Evolutionary conservation across 2,113 vertebrate species (phyloP), one percentile per base, ranked within the genome.

Genomic region (Chrysemys picta): DNA sequence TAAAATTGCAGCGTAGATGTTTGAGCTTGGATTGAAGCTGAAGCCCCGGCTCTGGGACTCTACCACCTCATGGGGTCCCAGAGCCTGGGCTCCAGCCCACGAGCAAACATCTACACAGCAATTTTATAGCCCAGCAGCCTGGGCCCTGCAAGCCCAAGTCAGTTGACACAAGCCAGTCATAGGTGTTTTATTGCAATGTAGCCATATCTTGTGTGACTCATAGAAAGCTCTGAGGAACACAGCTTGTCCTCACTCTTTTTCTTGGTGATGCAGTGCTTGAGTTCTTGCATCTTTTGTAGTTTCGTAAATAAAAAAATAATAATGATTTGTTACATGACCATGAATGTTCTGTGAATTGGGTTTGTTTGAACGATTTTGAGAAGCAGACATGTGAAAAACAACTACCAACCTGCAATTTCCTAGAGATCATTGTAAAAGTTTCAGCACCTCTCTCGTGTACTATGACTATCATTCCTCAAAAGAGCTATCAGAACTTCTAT

Each of bases 261-360:
- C 31, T 12, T 52, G 38, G 21, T 78, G 83, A 91, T 62, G 38
- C 90, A 88, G 85, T 80, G 38, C 78, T 93, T 95, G 81, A 80
- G 91, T 49, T 87, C 42, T 87, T 42, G 24, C 29, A 53, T 54
- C 27, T 69, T 95, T 94, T 88, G 29, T 14, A 49, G n/a, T 53
- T 94, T 93, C 72, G 0, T 81, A 57, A 88, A 86, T 52, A 90
- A 82, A 82, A 82, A 93, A 96, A 80, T 3, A 79, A 9, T 1
- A 89, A 47, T 89, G 72, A 75, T 91, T 93, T 50, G 82, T 84
- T 65, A 47, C 27, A 83, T 54, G 89, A 94, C 81, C 88, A 81
- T 21, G 54, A 85, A 90, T 45, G 78, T 79, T 83, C 27, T 81
- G 22, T 69, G n/a, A 87, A 52, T 8, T 91, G 87, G 76, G 91